Evolutionary conservation across 2,113 vertebrate species (phyloP).

Genomic region (Tonatia bakeri): DNA sequence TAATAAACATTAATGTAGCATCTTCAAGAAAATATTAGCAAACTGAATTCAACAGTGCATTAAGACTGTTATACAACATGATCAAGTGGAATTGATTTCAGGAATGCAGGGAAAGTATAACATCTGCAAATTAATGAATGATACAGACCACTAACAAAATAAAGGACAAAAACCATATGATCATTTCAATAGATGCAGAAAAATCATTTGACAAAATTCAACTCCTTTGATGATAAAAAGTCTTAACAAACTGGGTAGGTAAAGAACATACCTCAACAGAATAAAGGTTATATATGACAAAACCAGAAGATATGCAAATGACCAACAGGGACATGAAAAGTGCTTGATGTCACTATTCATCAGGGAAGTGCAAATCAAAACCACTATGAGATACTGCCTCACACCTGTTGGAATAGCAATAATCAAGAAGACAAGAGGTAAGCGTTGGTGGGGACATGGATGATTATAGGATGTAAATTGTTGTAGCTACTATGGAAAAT

Average conservation of each 20-base stretch:
- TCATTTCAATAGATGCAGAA: neutral
- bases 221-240: neutral
- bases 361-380: neutral
- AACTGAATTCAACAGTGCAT: no score
- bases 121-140: neutral
- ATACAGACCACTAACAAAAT: neutral
- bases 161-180: neutral
- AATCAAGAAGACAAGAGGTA: neutral
- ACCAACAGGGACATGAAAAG: neutral
- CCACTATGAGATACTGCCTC: neutral
- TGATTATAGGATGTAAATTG: neutral
- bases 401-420: neutral
- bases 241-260: neutral
- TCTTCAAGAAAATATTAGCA: neutral
- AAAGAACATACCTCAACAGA: neutral
- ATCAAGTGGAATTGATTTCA: neutral
- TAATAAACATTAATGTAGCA: neutral
- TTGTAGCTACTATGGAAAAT: neutral
- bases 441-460: neutral
- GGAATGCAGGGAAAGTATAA: neutral
- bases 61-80: neutral
- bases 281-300: neutral
- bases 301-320: neutral
- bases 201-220: neutral
- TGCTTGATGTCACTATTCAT: neutral